Conservation (phyloP, 2,888 invertebrate species). For the Drosophila nr. perissopoda region DNA sequence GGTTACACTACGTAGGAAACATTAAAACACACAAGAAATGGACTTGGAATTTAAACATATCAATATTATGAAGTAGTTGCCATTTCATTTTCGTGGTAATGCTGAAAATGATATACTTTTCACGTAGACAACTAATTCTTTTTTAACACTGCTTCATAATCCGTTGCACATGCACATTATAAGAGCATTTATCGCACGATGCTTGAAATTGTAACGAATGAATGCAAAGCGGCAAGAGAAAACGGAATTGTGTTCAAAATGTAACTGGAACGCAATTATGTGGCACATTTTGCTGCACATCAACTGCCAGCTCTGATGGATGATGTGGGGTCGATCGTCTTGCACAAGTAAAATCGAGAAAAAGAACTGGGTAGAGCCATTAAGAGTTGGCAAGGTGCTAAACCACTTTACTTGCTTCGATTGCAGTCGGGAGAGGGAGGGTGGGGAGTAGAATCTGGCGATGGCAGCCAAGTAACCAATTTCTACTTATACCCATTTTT, state of each 20-base stretch:
- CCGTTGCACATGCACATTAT: conserved; percentile 30
- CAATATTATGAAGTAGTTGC: neutral
- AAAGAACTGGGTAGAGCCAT: conserved; percentile 48
- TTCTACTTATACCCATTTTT: conserved; percentile 36
- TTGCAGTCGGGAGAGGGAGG: conserved; percentile 9
- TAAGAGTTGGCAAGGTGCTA: conserved; percentile 62
- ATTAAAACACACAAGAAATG: neutral
- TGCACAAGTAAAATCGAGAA: neutral
- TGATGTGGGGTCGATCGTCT: conserved; percentile 18
- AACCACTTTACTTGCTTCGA: conserved; percentile 53
- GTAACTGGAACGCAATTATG: conserved; percentile 76
- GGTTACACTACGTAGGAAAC: neutral
- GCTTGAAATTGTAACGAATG: conserved; percentile 23
- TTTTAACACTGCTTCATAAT: neutral
- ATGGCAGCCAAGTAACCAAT: conserved; percentile 42
- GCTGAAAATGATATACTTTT: neutral
- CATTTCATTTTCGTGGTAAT: neutral
- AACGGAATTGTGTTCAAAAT: conserved; percentile 66
- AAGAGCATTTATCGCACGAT: conserved; percentile 48
- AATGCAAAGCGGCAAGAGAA: conserved; percentile 24
- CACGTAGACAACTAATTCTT: too few species aligned
- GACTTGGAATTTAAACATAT: neutral
- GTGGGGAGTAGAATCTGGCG: conserved; percentile 6
- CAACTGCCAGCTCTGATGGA: conserved; percentile 56
- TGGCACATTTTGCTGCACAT: conserved; percentile 61